phyloP scores from a whole-genome alignment of 2,888 invertebrate species.

The Polyommatus icarus region DNA sequence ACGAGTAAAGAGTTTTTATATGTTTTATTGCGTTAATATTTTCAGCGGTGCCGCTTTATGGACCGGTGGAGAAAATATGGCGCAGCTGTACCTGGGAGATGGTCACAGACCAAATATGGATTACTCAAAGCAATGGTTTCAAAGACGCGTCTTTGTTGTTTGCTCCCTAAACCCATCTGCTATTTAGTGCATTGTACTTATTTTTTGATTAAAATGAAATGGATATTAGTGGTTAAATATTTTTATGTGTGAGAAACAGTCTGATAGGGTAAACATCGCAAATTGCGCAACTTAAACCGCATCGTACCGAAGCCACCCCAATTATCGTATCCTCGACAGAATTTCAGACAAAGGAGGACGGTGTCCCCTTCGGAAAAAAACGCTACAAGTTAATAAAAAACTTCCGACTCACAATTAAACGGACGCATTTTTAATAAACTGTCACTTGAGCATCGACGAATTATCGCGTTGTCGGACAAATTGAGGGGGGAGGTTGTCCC shows the following conservation, averaged over 20 bases:
- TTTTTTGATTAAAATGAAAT: no score
- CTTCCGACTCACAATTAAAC: conserved; percentile 34
- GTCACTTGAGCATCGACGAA: conserved; percentile 43
- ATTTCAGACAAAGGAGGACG: conserved; percentile 1
- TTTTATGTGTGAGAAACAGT: background rate
- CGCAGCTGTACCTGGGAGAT: background rate
- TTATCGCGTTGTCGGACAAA: conserved; percentile 47
- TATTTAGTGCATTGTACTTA: background rate
- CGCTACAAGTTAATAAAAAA: conserved; percentile 29
- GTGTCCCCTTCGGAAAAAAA: background rate
- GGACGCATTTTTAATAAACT: conserved; percentile 40
- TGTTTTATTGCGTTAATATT: conserved; percentile 24
- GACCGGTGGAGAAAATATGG: background rate
- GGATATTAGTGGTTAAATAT: no score
- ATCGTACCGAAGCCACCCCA: background rate
- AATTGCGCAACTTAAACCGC: background rate
- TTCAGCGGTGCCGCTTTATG: conserved; percentile 12
- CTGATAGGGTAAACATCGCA: background rate
- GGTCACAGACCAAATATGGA: background rate
- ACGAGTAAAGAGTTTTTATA: conserved; percentile 16
- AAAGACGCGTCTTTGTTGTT: background rate
- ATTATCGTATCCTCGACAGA: background rate
- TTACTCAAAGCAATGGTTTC: background rate
- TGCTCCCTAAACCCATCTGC: background rate
- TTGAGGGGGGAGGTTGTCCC: conserved; percentile 40